Evolutionary conservation across 1,140 invertebrate species (phyloP), one percentile per base, ranked within the genome.

Genomic region (Limonius californicus): DNA sequence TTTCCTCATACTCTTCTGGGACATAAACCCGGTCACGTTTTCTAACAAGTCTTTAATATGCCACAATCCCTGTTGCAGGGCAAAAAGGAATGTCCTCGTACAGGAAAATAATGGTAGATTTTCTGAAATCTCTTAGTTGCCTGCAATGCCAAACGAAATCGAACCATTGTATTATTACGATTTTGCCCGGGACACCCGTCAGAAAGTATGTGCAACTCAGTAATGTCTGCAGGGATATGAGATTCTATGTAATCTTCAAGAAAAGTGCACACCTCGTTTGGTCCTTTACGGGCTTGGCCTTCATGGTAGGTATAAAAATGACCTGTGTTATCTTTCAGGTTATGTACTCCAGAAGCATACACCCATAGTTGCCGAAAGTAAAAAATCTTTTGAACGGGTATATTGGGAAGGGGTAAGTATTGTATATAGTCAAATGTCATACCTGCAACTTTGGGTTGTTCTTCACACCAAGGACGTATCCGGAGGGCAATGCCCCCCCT

Each of bases 31-130:
- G 20, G 55, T 72, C 63, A 7, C 43, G 53, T n/a, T 67, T 66
- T 43, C 67, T 47, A 21, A 70, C 18, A 19, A 62, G 11, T 47
- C 59, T 68, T 60, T 76, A 74, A 50, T 71, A 63, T n/a, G 39
- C 68, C 69, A 68, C 74, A 77, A 54, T 73, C 61, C 35, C 70
- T 58, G 55, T 77, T 73, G 47, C 71, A 72, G 0, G 66, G 69
- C n/a, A 74, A 63, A 63, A 73, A 76, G 21, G 68, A 70, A 61
- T 76, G 72, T 14, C 69, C 70, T 45, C 66, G 57, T 30, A 75
- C 47, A 30, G 72, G 71, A 62, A 72, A 75, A 58, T 71, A 73
- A 16, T 74, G 66, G 23, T 63, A 57, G 11, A 70, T 73, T 43
- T 57, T 57, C n/a, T 55, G 19, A 67, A 74, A 73, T 53, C 30